A percentile compares a stretch with the other conserved stretches of the same genome.
phyloP scores from a whole-genome alignment of 1,140 invertebrate species.

The Rhyzopertha dominica region DNA sequence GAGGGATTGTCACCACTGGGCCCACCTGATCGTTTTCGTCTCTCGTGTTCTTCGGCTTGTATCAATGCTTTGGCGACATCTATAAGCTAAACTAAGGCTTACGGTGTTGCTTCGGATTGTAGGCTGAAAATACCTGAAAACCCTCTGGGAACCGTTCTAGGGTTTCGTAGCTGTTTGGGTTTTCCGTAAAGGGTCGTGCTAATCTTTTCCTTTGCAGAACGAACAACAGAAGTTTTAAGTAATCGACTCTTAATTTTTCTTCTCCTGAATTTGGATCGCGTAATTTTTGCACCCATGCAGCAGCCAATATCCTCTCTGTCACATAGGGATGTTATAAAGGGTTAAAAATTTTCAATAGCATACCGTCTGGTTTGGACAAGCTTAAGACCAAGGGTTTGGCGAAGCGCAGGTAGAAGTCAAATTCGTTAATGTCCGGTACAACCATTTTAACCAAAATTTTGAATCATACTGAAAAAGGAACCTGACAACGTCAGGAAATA shows the following conservation, averaged over 20 bases:
- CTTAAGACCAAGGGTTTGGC: constrained; percentile 42
- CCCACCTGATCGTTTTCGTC: constrained; percentile 16
- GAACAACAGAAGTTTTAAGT: constrained; percentile 43
- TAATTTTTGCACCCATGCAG: constrained; percentile 45
- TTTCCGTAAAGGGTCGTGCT: constrained; percentile 38
- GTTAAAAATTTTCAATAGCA: constrained; percentile 3
- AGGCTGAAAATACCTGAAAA: constrained; percentile 26
- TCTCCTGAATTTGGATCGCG: constrained; percentile 21
- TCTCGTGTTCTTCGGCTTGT: constrained; percentile 30
- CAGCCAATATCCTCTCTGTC: constrained; percentile 40
- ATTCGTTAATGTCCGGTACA: too few species aligned
- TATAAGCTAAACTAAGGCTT: constrained; percentile 23
- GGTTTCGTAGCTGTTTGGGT: constrained; percentile 29
- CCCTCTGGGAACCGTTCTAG: constrained; percentile 36
- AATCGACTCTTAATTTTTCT: constrained; percentile 35
- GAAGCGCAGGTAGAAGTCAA: constrained; percentile 43
- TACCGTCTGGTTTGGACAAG: constrained; percentile 39
- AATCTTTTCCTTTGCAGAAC: constrained; percentile 40
- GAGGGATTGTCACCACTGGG: constrained; percentile 29
- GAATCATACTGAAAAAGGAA: too few species aligned
- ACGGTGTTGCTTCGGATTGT: neutral
- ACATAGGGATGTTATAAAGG: constrained; percentile 4
- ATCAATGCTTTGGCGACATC: constrained; percentile 35
- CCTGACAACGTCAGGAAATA: too few species aligned
- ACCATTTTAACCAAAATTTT: too few species aligned